Conservation (phyloP, 2,113 vertebrate species). For the Salvelinus alpinus region DNA sequence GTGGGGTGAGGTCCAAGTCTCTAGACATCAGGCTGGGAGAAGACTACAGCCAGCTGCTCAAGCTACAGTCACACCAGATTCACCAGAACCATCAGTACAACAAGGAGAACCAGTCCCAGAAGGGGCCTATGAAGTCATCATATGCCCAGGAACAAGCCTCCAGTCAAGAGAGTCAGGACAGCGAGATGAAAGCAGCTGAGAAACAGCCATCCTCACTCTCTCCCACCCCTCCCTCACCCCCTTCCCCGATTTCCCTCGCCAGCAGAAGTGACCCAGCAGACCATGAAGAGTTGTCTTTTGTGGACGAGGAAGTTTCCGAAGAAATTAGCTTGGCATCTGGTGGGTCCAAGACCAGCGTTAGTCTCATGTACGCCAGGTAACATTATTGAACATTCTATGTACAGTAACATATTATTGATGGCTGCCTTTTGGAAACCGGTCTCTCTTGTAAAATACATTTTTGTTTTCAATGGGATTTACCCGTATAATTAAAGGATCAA, state of each 20-base stretch:
- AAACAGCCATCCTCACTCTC: constrained; percentile 38
- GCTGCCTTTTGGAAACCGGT: too few species aligned
- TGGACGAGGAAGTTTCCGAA: constrained; percentile 18
- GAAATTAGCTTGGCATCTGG: constrained; percentile 37
- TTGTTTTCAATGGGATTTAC: background rate
- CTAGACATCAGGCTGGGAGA: constrained; percentile 67
- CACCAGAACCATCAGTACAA: constrained; percentile 21
- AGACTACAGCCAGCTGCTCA: constrained; percentile 70
- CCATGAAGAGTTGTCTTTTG: constrained; percentile 16
- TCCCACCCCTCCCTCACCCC: constrained; percentile 51
- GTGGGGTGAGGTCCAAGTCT: constrained; percentile 71
- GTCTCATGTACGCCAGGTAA: constrained; percentile 62
- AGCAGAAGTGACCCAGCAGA: constrained; percentile 13
- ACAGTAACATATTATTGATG: too few species aligned
- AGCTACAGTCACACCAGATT: constrained; percentile 27
- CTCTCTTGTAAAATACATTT: background rate
- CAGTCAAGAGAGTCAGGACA: constrained; percentile 25
- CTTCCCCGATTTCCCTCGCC: constrained; percentile 41
- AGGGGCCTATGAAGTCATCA: background rate
- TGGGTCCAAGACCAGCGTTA: constrained; percentile 40
- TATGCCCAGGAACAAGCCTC: constrained; percentile 6
- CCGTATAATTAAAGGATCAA: too few species aligned
- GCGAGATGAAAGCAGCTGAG: constrained; percentile 24
- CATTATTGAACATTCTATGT: background rate
- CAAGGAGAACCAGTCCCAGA: background rate